Evolutionary conservation across 2,888 invertebrate species (phyloP), one percentile per base, ranked within the genome.

Genomic region (Clistopyga incitator): DNA sequence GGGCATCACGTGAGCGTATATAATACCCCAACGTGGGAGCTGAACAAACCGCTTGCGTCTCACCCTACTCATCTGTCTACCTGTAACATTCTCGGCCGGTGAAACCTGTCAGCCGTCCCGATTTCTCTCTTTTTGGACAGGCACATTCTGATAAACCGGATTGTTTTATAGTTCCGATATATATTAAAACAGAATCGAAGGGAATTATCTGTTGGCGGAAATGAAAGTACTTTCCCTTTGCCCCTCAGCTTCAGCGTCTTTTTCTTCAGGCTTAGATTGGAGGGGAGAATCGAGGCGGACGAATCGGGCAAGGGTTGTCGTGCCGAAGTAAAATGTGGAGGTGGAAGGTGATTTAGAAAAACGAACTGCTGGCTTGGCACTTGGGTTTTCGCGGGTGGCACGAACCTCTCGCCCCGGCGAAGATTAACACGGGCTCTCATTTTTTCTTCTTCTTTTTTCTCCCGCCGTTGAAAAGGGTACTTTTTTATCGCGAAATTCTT

Each of bases 331-430:
- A 71, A 74, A 75, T 25, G 47, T 38, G 68, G 68, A 70, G 59
- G 47, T n/a, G 74, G 25, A 38, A 56, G 59, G 77, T 85, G 75
- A 85, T 85, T 84, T 81, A 83, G 75, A 85, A 85, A 85, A 85
- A 85, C 70, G 54, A 68, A 59, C 70, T 78, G 76, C 67, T 54
- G 72, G 78, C 70, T 71, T 42, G 78, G 78, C 64, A 78, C 70
- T 64, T 18, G 71, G 23, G 52, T 54, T 78, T 52, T 78, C 71
- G 52, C 52, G 68, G 65, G 77, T 47, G 65, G 54, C 52, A 38
- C 64, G 42, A 34, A 64, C 34, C 61, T 47, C 34, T 47, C 47
- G 67, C n/a, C 52, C 29, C n/a, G 25, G 56, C 45, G 45, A 67
- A 77, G 77, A 77, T 77, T 77, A 77, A 77, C 67, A 68, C 67